These are phyloP conservation scores for Hetaerina titia DNA, from an alignment of 2,888 invertebrate species.

Conservation along the genomic window DNA sequence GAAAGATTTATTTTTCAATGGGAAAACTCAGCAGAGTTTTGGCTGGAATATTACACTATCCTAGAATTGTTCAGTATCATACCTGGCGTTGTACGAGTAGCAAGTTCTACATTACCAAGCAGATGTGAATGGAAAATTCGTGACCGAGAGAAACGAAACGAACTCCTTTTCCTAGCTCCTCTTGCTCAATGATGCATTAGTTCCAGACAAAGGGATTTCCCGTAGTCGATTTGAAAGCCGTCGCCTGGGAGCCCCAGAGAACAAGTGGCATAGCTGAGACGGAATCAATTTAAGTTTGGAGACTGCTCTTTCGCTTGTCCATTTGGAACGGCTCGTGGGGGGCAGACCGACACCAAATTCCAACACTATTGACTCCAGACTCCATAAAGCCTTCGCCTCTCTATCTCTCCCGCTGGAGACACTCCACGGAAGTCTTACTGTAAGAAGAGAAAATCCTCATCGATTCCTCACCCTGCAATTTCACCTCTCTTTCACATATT, in stretches of 20 bases:
- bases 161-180: background rate
- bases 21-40: too few relatives aligned
- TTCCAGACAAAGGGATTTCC: constrained; percentile 19
- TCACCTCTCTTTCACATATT: background rate
- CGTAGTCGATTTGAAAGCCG: constrained; percentile 36
- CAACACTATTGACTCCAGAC: constrained; percentile 50
- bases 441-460: background rate
- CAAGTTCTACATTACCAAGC: background rate
- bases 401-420: constrained; percentile 1
- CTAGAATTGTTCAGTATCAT: too few relatives aligned
- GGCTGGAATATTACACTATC: too few relatives aligned
- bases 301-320: background rate
- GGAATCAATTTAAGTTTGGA: constrained; percentile 43
- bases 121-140: background rate
- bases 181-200: constrained; percentile 1
- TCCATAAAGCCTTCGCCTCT: background rate
- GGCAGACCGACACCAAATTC: constrained; percentile 30
- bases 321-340: background rate
- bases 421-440: background rate
- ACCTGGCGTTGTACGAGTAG: too few relatives aligned
- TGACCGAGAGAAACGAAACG: background rate
- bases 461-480: background rate
- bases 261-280: constrained; percentile 8
- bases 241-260: background rate
- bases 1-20: too few relatives aligned